Percentiles rank a stretch among this genome's conserved stretches.
phyloP scores from a whole-genome alignment of 1,140 invertebrate genomes.

The Plodia interpunctella region DNA sequence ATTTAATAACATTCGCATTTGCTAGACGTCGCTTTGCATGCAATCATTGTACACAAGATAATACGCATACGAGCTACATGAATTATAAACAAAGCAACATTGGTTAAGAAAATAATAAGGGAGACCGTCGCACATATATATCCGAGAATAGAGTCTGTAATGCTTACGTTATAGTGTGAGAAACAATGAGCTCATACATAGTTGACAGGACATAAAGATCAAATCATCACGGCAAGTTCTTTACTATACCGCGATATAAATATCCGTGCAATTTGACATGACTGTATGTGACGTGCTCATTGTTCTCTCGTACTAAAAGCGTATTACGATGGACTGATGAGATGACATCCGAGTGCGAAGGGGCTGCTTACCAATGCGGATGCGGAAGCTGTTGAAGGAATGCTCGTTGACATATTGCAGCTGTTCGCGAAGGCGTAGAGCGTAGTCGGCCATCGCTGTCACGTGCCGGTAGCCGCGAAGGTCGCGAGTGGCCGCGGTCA shows the following conservation, averaged over 20 bases:
- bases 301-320: too few relatives aligned
- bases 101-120: too few relatives aligned
- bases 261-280: too few relatives aligned
- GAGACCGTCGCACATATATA: too few relatives aligned
- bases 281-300: too few relatives aligned
- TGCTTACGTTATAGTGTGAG: too few relatives aligned
- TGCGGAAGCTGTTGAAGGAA: slow-evolving; percentile 97
- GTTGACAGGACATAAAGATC: background rate
- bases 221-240: too few relatives aligned
- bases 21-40: slow-evolving; percentile 13
- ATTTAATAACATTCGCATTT: background rate
- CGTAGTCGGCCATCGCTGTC: slow-evolving; percentile 94
- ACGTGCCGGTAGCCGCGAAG: slow-evolving; percentile 87
- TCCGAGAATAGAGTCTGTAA: too few relatives aligned
- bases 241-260: too few relatives aligned
- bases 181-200: too few relatives aligned
- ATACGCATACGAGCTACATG: too few relatives aligned
- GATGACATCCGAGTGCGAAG: background rate
- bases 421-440: slow-evolving; percentile 90
- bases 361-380: slow-evolving; percentile 87
- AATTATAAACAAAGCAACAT: background rate
- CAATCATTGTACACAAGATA: background rate
- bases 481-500: slow-evolving; percentile 88
- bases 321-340: too few relatives aligned
- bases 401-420: slow-evolving; percentile 95